These are phyloP conservation scores for Gymnarchus niloticus DNA, from an alignment of 2,113 vertebrate species.

Conservation along the genomic window DNA sequence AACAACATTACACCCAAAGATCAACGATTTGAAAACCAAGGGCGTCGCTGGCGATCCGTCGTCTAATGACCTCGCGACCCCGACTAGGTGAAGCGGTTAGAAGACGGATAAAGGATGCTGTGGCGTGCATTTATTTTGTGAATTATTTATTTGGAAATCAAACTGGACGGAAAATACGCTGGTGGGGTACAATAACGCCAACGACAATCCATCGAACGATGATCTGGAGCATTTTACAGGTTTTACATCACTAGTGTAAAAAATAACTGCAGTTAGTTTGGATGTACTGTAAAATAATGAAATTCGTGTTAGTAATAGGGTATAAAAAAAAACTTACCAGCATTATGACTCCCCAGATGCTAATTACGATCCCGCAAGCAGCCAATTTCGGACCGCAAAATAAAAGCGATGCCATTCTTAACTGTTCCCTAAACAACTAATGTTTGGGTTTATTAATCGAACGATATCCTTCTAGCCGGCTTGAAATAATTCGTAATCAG, in stretches of 20 bases:
- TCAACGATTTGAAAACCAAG: neutral
- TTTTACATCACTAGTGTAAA: neutral
- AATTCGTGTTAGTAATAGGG: conserved; percentile 1
- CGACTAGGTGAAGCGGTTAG: too few species aligned
- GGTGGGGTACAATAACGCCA: neutral
- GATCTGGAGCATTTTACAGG: neutral
- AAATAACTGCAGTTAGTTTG: neutral
- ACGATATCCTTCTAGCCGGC: neutral
- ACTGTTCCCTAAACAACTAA: conserved; percentile 24
- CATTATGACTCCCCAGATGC: conserved; percentile 87
- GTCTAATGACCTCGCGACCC: too few species aligned
- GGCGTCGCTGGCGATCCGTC: neutral
- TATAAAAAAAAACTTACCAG: conserved; percentile 66
- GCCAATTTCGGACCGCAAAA: conserved; percentile 89
- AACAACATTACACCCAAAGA: neutral
- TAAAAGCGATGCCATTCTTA: conserved; percentile 73
- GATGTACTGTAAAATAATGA: neutral
- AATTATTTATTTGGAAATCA: neutral
- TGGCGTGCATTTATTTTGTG: neutral
- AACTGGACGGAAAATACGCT: neutral
- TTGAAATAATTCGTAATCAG: neutral
- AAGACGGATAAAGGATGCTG: too few species aligned
- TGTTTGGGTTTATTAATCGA: neutral
- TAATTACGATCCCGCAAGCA: conserved; percentile 86
- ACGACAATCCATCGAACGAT: neutral